Conservation (phyloP, 2,888 invertebrate genomes). For the Teinopalpus imperialis region DNA sequence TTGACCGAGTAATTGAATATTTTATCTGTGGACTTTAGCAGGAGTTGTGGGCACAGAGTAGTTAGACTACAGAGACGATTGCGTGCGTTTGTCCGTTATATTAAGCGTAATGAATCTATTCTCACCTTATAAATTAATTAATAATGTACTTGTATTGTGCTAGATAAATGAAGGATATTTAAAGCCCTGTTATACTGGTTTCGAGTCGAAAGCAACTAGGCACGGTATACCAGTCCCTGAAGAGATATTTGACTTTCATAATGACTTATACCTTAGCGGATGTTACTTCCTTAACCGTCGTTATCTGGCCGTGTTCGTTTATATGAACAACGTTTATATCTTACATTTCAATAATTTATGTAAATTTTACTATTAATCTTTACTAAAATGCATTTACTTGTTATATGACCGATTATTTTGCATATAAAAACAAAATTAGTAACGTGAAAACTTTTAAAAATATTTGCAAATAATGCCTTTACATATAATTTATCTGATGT, state of each 20-base stretch:
- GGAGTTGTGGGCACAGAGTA: slow-evolving; percentile 24
- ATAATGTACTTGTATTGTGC: slow-evolving; percentile 7
- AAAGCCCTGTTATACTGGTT: slow-evolving; percentile 19
- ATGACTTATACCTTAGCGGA: slow-evolving; percentile 22
- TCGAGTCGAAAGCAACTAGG: slow-evolving; percentile 13
- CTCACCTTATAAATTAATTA: slow-evolving; percentile 8
- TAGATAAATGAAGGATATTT: slow-evolving; percentile 16
- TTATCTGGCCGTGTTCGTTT: slow-evolving; percentile 17
- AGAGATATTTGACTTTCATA: slow-evolving; percentile 27
- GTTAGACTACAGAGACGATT: slow-evolving; percentile 3
- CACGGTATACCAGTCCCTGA: slow-evolving; percentile 12
- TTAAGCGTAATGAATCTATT: not conserved
- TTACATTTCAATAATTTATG: slow-evolving; percentile 16
- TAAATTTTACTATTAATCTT: slow-evolving; percentile 4
- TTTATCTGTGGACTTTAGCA: slow-evolving; percentile 42
- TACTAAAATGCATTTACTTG: too few relatives aligned
- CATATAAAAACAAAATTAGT: too few relatives aligned
- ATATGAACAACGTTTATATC: slow-evolving; percentile 23
- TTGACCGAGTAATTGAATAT: slow-evolving; percentile 59
- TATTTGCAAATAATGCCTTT: too few relatives aligned
- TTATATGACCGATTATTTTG: too few relatives aligned
- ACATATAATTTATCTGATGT: too few relatives aligned
- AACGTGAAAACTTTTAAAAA: too few relatives aligned
- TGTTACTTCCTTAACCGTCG: slow-evolving; percentile 16
- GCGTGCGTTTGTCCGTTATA: not conserved